These are phyloP conservation scores for Uropsilus gracilis DNA, from an alignment of 2,113 vertebrate species.

Conservation along the genomic window DNA sequence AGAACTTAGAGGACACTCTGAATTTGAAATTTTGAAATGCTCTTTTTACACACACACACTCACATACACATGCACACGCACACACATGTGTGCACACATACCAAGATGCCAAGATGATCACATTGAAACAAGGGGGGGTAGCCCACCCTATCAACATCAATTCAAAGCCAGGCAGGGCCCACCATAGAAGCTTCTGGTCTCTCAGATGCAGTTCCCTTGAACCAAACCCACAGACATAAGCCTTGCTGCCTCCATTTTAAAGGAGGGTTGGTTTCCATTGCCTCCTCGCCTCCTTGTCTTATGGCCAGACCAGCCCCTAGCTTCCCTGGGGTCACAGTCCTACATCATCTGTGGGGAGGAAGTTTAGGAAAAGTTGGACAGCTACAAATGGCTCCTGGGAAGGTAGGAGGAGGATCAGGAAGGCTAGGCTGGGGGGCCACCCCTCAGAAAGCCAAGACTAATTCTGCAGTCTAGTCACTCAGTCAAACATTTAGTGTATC, in stretches of 20 bases:
- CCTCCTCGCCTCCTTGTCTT: not conserved
- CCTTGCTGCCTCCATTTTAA: rapidly evolving
- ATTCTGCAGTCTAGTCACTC: slow-evolving; percentile 90
- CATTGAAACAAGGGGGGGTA: no score
- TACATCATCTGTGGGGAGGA: slow-evolving; percentile 2
- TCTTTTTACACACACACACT: not conserved
- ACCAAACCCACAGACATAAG: not conserved
- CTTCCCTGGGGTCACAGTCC: not conserved
- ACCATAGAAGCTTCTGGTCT: not conserved
- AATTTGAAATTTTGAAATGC: not conserved
- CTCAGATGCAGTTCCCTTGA: not conserved
- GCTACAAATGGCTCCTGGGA: slow-evolving; percentile 80
- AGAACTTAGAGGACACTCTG: not conserved
- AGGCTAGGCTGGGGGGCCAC: slow-evolving; percentile 76
- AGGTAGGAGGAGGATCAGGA: slow-evolving; percentile 82
- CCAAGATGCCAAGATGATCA: no score
- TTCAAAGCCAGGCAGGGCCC: rapidly evolving
- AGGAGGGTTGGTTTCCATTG: not conserved
- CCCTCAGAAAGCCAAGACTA: slow-evolving; percentile 87
- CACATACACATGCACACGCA: no score
- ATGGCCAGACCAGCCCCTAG: not conserved
- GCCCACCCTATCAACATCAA: no score
- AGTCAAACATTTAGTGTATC: slow-evolving; percentile 93
- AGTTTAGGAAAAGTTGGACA: slow-evolving; percentile 85
- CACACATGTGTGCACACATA: no score